phyloP scores from a whole-genome alignment of 1,140 invertebrate genomes.

The Bombus breviceps region DNA sequence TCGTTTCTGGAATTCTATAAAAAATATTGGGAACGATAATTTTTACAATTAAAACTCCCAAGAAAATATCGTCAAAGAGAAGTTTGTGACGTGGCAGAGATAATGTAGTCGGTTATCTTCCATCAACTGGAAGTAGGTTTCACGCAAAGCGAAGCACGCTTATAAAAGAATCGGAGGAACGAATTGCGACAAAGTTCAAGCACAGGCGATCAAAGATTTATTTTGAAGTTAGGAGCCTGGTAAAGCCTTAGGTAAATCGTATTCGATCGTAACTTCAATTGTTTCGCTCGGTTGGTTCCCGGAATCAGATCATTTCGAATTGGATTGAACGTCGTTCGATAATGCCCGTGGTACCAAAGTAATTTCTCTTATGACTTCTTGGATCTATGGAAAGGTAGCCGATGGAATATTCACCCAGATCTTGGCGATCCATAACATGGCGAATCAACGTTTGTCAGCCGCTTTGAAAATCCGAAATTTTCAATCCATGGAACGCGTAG shows the following conservation, averaged over 20 bases:
- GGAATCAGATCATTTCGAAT: not conserved
- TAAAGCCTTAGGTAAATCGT: not conserved
- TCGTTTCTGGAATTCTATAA: too few relatives aligned
- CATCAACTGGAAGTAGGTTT: not conserved
- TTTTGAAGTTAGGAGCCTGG: not conserved
- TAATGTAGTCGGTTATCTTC: not conserved
- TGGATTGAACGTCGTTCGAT: not conserved
- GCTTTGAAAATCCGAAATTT: conserved; percentile 30
- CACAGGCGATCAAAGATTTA: not conserved
- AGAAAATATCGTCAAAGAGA: not conserved
- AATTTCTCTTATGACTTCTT: not conserved
- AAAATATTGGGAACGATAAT: too few relatives aligned
- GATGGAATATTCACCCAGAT: not conserved
- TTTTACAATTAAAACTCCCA: too few relatives aligned
- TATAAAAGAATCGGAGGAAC: not conserved
- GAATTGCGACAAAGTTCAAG: not conserved
- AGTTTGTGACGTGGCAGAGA: not conserved
- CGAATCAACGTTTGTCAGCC: conserved; percentile 38
- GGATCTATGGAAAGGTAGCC: not conserved
- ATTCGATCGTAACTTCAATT: conserved; percentile 21
- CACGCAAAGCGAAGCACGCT: too few relatives aligned
- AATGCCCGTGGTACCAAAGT: not conserved
- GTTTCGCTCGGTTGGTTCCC: not conserved
- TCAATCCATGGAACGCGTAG: conserved; percentile 29
- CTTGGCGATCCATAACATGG: not conserved